A percentile compares a stretch with the other conserved stretches of the same genome.
Evolutionary conservation across 2,113 vertebrate species (phyloP).

Genomic region (Megaceryle torquata): DNA sequence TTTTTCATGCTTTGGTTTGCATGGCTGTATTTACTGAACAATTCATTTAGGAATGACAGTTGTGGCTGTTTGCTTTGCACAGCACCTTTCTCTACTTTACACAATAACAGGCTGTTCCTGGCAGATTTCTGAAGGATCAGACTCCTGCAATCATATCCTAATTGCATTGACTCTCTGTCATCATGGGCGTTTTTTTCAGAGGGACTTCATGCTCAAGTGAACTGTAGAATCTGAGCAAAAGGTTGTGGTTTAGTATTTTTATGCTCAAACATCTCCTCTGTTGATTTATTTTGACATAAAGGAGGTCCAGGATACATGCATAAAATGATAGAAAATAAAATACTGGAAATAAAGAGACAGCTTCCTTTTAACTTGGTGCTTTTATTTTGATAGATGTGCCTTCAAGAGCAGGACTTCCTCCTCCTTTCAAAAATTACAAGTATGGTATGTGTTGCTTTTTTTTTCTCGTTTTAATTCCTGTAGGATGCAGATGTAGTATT

Average conservation of each 20-base stretch:
- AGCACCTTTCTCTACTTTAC: too few species aligned
- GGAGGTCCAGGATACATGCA: not conserved
- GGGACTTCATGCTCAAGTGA: not conserved
- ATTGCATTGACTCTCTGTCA: not conserved
- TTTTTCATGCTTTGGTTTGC: not conserved
- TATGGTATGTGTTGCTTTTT: constrained; percentile 83
- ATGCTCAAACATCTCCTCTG: not conserved
- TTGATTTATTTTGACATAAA: not conserved
- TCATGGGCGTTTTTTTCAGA: not conserved
- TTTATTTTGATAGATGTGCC: constrained; percentile 78
- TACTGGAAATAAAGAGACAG: not conserved
- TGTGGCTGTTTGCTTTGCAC: not conserved
- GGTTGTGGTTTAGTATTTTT: not conserved
- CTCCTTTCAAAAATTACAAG: constrained; percentile 85
- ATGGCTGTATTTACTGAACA: not conserved
- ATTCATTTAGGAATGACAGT: not conserved
- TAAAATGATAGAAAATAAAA: not conserved
- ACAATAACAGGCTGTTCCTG: not conserved
- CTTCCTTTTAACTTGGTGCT: not conserved
- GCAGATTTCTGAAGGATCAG: not conserved
- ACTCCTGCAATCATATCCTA: not conserved
- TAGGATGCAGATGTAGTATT: not conserved
- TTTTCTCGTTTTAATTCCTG: not conserved
- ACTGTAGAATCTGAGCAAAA: not conserved
- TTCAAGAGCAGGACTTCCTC: constrained; percentile 79